Percentiles rank a stretch among this genome's conserved stretches.
Conservation (phyloP, 1,140 invertebrate genomes). For the Diachasmimorpha longicaudata region DNA sequence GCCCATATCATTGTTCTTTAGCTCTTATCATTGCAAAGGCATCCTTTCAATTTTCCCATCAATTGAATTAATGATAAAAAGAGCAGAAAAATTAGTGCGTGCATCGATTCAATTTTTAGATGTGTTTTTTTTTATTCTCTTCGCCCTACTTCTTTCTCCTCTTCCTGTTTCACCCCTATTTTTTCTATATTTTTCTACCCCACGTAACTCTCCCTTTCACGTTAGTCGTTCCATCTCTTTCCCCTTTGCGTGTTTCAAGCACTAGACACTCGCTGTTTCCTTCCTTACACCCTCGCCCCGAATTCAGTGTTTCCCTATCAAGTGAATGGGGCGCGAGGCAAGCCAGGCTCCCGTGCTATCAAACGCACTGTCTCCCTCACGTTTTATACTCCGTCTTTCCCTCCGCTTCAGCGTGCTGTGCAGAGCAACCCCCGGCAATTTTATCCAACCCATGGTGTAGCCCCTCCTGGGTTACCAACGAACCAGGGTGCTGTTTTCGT, state of each 20-base stretch:
- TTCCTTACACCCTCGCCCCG: neutral
- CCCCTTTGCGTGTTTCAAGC: neutral
- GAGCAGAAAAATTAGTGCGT: too few relatives aligned
- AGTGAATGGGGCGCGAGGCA: neutral
- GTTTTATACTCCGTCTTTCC: conserved; percentile 4
- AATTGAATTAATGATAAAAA: too few relatives aligned
- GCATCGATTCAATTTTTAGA: neutral
- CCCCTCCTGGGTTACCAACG: conserved; percentile 25
- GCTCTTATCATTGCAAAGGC: too few relatives aligned
- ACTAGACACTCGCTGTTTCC: neutral
- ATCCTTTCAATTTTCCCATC: too few relatives aligned
- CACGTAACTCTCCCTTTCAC: conserved; percentile 14
- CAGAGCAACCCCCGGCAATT: conserved; percentile 31
- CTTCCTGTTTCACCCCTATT: neutral
- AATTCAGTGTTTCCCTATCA: conserved; percentile 17
- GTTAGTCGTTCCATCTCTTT: neutral
- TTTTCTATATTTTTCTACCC: conserved; percentile 4
- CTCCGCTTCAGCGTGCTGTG: neutral
- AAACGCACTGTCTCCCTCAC: conserved; percentile 22
- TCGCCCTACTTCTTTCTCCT: conserved; percentile 3
- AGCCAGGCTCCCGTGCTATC: conserved; percentile 14
- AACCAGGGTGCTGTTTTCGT: conserved; percentile 19
- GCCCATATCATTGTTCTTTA: too few relatives aligned
- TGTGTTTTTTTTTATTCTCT: neutral
- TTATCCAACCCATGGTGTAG: conserved; percentile 22